phyloP scores from a whole-genome alignment of 2,113 vertebrate species.

The Rhinoptilus africanus region DNA sequence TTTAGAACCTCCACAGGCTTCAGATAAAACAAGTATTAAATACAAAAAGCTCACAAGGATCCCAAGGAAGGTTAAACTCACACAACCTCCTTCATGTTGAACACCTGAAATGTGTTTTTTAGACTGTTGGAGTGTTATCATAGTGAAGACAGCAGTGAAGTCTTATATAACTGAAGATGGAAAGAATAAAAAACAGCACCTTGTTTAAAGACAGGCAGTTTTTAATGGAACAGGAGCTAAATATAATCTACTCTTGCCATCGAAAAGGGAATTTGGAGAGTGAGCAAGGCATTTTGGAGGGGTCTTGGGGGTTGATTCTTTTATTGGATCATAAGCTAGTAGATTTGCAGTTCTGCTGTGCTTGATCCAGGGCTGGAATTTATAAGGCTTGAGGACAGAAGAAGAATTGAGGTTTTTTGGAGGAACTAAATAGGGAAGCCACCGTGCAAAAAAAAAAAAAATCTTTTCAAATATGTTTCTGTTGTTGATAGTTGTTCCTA shows the following conservation, averaged over 20 bases:
- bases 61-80: conserved; percentile 82
- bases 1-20: conserved; percentile 86
- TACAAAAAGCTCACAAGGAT: conserved; percentile 80
- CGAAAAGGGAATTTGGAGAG: conserved; percentile 1
- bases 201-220: conserved; percentile 58
- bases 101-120: conserved; percentile 79
- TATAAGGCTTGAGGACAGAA: not conserved
- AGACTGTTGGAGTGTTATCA: conserved; percentile 74
- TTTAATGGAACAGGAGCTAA: conserved; percentile 43
- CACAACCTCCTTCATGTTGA: conserved; percentile 82
- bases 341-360: not conserved
- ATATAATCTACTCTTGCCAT: conserved; percentile 27
- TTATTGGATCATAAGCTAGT: not conserved
- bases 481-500: not conserved
- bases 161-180: conserved; percentile 78
- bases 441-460: not conserved
- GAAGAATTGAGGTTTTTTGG: not conserved
- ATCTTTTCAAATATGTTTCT: not conserved
- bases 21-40: conserved; percentile 85
- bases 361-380: not conserved
- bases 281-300: not conserved
- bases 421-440: not conserved
- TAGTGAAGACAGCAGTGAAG: conserved; percentile 73
- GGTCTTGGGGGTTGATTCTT: not conserved
- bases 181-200: conserved; percentile 60